Evolutionary conservation across 2,888 invertebrate genomes (phyloP), one percentile per base, ranked within the genome.

Genomic region (Drosophila fulvimacula): DNA sequence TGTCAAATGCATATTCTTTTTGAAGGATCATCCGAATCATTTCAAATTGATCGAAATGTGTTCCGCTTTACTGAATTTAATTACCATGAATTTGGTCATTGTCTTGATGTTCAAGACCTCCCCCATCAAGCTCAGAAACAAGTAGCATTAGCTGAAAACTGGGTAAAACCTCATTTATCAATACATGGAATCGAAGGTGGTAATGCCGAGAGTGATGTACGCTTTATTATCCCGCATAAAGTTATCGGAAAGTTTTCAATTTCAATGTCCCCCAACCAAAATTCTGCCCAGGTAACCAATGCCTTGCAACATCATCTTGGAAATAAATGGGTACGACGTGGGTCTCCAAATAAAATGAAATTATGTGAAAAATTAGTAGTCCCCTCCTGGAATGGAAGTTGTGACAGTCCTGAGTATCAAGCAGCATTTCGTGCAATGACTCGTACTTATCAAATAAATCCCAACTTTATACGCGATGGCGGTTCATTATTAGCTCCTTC

Each of bases 171-270:
- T 0, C 79, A 79, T 41, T 32, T 80, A 19, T 66, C 80, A 9
- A 74, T 80, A 46, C 80, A 80, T 48, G 80, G 80, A 41, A 62
- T 80, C 13, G 79, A 77, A 34, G 74, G 79, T 2, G 68, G 69
- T 7, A 58, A 70, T 19, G 19, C 52, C 2, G 63, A 65, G 19
- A 27, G 17, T 4, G 62, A 64, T 36, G 17, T 61, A 13, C 69
- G 59, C 3, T 80, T 77, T n/a, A 48, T 74, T 2, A 77, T 80
- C 27, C 80, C 80, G 3, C 67, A 77, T 42, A 79, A 64, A 36
- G 80, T 80, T 0, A 46, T 41, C 0, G 79, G 79, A 4, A 79
- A 79, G 15, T 80, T 80, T 27, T 80, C 80, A 5, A 55, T 80
- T 30, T 69, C 71, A 1, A 19, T 77, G 57, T 68, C 68, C 0